phyloP scores from a whole-genome alignment of 2,888 invertebrate genomes.

The Campoletis raptor region DNA sequence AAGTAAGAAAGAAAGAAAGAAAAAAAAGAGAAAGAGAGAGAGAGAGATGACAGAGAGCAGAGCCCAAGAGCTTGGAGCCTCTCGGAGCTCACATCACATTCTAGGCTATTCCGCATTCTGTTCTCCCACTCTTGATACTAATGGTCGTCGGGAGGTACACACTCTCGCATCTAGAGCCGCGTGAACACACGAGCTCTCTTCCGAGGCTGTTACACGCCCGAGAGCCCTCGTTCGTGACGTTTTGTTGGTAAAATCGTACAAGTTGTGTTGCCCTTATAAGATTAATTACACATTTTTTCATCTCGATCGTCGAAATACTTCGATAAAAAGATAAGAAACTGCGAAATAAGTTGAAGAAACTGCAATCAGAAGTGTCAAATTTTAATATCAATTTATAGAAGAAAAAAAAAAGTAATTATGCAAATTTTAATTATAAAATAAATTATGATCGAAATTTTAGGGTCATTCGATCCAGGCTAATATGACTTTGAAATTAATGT shows the following conservation, averaged over 20 bases:
- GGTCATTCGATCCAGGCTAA: background rate
- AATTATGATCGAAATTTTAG: background rate
- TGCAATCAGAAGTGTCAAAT: background rate
- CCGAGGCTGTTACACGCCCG: slow-evolving; percentile 35
- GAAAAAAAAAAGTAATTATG: background rate
- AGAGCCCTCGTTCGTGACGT: slow-evolving; percentile 32
- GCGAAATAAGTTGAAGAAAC: background rate
- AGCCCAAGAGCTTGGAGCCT: slow-evolving; percentile 63
- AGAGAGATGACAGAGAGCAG: slow-evolving; percentile 60
- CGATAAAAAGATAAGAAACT: background rate
- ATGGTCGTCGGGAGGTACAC: slow-evolving; percentile 56
- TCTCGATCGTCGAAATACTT: background rate
- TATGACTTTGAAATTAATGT: background rate
- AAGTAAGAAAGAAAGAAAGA: slow-evolving; percentile 23
- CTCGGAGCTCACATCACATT: slow-evolving; percentile 83
- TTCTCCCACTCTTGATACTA: slow-evolving; percentile 81
- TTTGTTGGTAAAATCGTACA: slow-evolving; percentile 21
- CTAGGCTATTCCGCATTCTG: slow-evolving; percentile 85
- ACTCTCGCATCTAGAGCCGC: slow-evolving; percentile 75
- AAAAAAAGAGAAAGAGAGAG: slow-evolving; percentile 39
- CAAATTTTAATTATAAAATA: background rate
- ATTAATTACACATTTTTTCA: slow-evolving; percentile 21
- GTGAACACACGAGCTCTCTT: slow-evolving; percentile 64
- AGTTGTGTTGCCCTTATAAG: slow-evolving; percentile 3
- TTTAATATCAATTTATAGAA: too few species aligned